Evolutionary conservation across 2,113 vertebrate species (phyloP), one percentile per base, ranked within the genome.

Genomic region (Panthera leo): DNA sequence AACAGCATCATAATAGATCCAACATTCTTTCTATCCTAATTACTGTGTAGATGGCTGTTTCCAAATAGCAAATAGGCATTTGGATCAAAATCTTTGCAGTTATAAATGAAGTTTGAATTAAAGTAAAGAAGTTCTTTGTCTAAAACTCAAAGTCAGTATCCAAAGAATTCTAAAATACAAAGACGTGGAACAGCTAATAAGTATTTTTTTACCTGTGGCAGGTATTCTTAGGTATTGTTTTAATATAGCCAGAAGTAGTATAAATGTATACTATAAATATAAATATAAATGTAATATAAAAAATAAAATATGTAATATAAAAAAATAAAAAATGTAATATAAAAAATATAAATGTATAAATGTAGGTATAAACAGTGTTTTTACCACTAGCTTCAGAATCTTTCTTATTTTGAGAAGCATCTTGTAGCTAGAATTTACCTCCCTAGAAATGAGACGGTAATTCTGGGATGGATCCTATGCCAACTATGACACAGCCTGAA

Each of bases 161-260:
- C 84, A 11, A 89, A 91, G 86, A 71, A 68, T 80, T 91, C 65
- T 73, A 25, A 93, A 94, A 87, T 34, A 14, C 13, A 84, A 96
- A 95, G 45, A 70, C 18, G 42, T 31, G 5, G 19, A 34, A 84
- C 1, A 68, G 11, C 13, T 78, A 82, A 34, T 70, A 89, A 68
- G 3, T 36, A 89, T 76, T 45, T 79, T 91, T 82, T 70, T 48
- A 61, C 7, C 61, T 53, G 12, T 79, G 7, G 39, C 18, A 14
- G 7, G 9, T 53, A 39, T 65, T 95, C 36, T 51, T 45, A 21
- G 65, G 61, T 92, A 42, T 53, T 29, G 5, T 78, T 89, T 36
- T 34, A 89, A 16, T 48, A 58, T 39, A 91, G 39, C 42, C 11
- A 68, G 51, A 55, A 48, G 4, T 12, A 48, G 3, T 27, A 13